Evolutionary conservation across 2,888 invertebrate genomes (phyloP).

Genomic region (Muscina levida): DNA sequence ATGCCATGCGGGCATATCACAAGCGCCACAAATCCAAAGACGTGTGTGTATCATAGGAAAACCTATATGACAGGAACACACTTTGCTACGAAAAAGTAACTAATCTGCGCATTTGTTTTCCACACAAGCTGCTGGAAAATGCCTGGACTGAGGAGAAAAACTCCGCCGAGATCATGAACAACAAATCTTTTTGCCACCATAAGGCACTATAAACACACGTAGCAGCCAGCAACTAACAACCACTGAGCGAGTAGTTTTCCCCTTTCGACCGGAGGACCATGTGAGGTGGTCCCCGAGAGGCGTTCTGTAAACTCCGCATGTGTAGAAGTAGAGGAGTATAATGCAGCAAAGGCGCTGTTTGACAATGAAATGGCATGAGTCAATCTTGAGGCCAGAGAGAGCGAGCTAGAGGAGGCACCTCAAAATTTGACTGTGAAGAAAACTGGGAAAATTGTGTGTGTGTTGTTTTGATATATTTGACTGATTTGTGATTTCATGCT

Average conservation of each 20-base stretch:
- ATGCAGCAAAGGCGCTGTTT: constrained; percentile 38
- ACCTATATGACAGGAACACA: constrained; percentile 38
- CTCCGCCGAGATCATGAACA: constrained; percentile 54
- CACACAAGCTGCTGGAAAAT: constrained; percentile 36
- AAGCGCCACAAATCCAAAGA: constrained; percentile 62
- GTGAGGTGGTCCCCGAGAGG: constrained; percentile 68
- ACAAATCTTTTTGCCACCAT: constrained; percentile 66
- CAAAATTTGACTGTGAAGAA: not conserved
- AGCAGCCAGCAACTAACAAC: not conserved
- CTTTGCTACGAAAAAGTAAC: constrained; percentile 39
- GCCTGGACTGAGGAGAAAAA: not conserved
- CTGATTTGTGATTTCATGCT: constrained; percentile 53
- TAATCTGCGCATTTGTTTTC: constrained; percentile 38
- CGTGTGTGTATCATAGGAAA: constrained; percentile 19
- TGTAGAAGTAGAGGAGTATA: constrained; percentile 51
- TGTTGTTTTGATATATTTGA: constrained; percentile 41
- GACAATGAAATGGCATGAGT: constrained; percentile 27
- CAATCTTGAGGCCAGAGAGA: constrained; percentile 17
- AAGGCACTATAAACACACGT: constrained; percentile 52
- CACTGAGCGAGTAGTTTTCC: constrained; percentile 24
- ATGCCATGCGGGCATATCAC: constrained; percentile 52
- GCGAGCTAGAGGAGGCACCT: constrained; percentile 41
- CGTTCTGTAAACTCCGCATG: constrained; percentile 67
- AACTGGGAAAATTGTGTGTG: not conserved
- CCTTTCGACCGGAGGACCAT: constrained; percentile 56